These are phyloP conservation scores for Choloepus didactylus DNA, from an alignment of 2,797 vertebrate species.

Conservation along the genomic window DNA sequence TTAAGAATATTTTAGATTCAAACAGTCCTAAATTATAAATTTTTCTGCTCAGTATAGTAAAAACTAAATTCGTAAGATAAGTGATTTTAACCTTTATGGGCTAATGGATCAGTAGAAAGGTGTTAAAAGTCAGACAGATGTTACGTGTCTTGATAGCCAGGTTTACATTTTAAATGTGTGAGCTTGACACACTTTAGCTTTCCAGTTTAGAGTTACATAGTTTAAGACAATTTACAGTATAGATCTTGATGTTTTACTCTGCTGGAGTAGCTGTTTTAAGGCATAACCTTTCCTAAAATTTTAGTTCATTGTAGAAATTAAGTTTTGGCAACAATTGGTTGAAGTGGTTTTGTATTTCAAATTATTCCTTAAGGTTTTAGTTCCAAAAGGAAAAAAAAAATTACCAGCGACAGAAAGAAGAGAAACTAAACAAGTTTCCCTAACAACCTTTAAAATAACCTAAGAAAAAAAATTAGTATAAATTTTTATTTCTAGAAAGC, in stretches of 20 bases:
- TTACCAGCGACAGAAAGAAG: constrained; percentile 74
- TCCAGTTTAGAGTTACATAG: not conserved
- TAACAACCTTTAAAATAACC: constrained; percentile 81
- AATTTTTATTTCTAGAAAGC: not conserved
- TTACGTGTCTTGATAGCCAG: not conserved
- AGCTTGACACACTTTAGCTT: not conserved
- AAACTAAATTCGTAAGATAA: not conserved
- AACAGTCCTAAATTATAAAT: not conserved
- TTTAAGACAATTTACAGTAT: not conserved
- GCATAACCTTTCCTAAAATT: not conserved
- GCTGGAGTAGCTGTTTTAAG: constrained; percentile 8
- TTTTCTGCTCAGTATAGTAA: constrained; percentile 18
- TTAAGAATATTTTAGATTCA: constrained; percentile 52
- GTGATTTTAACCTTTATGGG: not conserved
- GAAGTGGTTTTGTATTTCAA: constrained; percentile 40
- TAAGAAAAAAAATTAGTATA: not conserved
- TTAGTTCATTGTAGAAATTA: constrained; percentile 61
- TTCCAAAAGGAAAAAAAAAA: constrained; percentile 62
- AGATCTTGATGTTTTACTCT: constrained; percentile 58
- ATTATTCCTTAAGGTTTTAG: constrained; percentile 73
- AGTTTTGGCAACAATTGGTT: constrained; percentile 28
- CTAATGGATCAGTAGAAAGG: not conserved
- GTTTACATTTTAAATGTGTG: not conserved
- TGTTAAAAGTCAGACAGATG: not conserved
- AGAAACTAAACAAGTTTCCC: constrained; percentile 79